Evolutionary conservation across 2,888 invertebrate genomes (phyloP), one percentile per base, ranked within the genome.

Genomic region (Apomyelois bistriatella): DNA sequence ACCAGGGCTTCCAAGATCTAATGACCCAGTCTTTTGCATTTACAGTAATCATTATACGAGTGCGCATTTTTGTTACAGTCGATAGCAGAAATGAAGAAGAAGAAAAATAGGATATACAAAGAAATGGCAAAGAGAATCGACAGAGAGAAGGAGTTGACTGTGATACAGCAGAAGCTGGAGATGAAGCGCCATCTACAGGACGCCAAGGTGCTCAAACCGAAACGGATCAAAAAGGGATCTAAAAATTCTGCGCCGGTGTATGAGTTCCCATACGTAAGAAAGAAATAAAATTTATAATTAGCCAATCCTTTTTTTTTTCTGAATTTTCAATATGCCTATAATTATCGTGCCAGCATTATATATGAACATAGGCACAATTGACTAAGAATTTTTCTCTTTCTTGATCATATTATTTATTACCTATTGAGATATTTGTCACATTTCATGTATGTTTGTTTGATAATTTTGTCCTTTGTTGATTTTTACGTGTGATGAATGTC

Each of bases 81-180:
- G 16, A 62, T 93, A 22, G 70, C 85, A 58, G 83, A 85, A 60
- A 87, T 93, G 56, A 91, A 92, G 36, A 92, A 91, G 58, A 90
- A 92, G 40, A 93, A 93, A 62, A 89, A 92, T 36, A 92, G 93
- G 64, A 81, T 93, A 5, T 96, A 97, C 70, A 93, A 92, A 50
- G 95, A 97, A 78, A 81, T 97, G 3, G 88, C 92, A 1, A 95
- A 95, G 70, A 91, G 97, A 51, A 93, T 96, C 54, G 92, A 94
- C 42, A 91, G 97, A 41, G 96, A 96, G 75, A 93, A 93, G 48
- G 93, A 97, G 68, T 77, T 98, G 1, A 89, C 93, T 0, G 83
- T 97, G 0, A 91, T 96, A 5, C 95, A 96, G 68, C 93, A 94
- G 61, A 97, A 97, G 79, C 89, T 98, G 78, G 94, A 96, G 77